A percentile compares a stretch with the other conserved stretches of the same genome.
phyloP scores from a whole-genome alignment of 1,140 invertebrate genomes.

The Drosophila quadrilineata region DNA sequence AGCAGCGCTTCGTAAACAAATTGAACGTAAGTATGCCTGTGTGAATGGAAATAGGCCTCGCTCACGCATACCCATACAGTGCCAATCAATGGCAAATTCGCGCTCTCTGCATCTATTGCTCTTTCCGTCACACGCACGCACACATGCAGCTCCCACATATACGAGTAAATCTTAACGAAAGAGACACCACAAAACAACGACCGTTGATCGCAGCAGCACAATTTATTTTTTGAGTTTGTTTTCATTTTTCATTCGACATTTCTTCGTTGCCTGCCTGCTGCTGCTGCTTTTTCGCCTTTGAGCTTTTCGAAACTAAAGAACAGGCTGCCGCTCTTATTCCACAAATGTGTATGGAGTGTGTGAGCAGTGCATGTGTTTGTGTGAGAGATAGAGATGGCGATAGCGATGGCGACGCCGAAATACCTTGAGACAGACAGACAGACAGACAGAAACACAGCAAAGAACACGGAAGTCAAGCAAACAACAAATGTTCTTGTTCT shows the following conservation, averaged over 20 bases:
- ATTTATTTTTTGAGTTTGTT: conserved; percentile 38
- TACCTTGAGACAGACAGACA: conserved; percentile 49
- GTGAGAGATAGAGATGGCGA: conserved; percentile 22
- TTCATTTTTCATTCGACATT: conserved; percentile 37
- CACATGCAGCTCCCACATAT: conserved; percentile 1
- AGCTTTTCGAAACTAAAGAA: conserved; percentile 10
- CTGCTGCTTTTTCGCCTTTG: not conserved
- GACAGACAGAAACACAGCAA: too few species aligned
- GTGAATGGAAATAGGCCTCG: conserved; percentile 18
- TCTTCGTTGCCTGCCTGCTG: too few species aligned
- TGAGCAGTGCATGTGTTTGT: not conserved
- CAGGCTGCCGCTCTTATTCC: conserved; percentile 35
- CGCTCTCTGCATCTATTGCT: too few species aligned
- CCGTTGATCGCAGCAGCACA: conserved; percentile 46
- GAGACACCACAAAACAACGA: conserved; percentile 34
- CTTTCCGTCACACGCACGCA: not conserved
- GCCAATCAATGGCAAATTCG: too few species aligned
- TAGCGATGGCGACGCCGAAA: conserved; percentile 20
- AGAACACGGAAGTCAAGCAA: conserved; percentile 42
- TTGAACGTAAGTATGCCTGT: conserved; percentile 27
- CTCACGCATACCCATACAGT: not conserved
- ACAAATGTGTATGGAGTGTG: conserved; percentile 1
- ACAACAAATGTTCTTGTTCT: conserved; percentile 22
- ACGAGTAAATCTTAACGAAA: conserved; percentile 33
- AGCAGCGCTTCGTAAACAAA: conserved; percentile 32